Evolutionary conservation across 2,797 vertebrate species (phyloP), one percentile per base, ranked within the genome.

Genomic region (Notamacropus eugenii): DNA sequence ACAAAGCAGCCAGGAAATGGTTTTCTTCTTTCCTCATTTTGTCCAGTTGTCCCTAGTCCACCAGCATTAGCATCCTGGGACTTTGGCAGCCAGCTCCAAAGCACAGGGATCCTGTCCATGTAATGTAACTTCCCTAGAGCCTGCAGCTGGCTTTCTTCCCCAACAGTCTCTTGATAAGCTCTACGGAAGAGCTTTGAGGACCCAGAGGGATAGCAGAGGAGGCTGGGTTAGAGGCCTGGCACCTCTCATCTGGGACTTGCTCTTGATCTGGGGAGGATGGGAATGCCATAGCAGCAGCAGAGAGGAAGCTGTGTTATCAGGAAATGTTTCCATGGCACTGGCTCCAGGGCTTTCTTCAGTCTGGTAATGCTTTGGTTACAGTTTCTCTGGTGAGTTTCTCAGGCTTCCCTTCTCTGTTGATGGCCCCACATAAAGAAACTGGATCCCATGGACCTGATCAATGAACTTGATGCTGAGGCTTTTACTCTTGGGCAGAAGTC

Each of bases 221-320:
- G 40, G 40, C 27, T 50, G 22, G 40, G 74, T 8, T 22, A 50
- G 22, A 34, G 52, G 54, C 82, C 92, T 95, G 94, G 67, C 31
- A 91, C 95, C 40, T 92, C 96, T 96, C 22, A 67, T 82, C 93
- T 29, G 40, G 58, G 59, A 54, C 54, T 94, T 34, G 90, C 52
- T 95, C 93, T 95, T 50, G 74, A 40, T 50, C 82, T 58, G n/a
- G 40, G 92, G 29, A 67, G 14, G 34, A 58, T 14, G n/a, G 55
- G 34, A 52, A 52, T 31, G 22, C 40, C 50, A 11, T 27, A 87
- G 50, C 90, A 54, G 90, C 74, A 59, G 91, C 50, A 52, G n/a
- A 91, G 90, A 92, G 92, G n/a, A 95, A 90, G 56, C 2, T 34
- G 13, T 95, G 13, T 96, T 62, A 67, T 82, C 31, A 6, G 90